A percentile compares a stretch with the other conserved stretches of the same genome.
Evolutionary conservation across 1,140 invertebrate species (phyloP).

Genomic region (Eupeodes corollae): DNA sequence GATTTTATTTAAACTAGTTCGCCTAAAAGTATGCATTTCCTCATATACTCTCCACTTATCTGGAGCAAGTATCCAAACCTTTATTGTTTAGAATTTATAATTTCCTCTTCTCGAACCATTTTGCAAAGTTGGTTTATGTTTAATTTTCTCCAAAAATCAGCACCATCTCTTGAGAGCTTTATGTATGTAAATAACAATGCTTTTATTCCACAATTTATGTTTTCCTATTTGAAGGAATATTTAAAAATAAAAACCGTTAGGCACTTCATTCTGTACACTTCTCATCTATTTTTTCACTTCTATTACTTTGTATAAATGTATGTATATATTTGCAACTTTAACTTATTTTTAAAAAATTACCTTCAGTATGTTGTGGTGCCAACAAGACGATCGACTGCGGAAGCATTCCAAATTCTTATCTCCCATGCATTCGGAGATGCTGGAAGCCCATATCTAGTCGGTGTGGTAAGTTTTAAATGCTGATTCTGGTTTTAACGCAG

Average conservation of each 20-base stretch:
- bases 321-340: conserved; percentile 2
- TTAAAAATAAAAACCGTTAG: too few relatives aligned
- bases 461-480: conserved; percentile 55
- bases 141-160: conserved; percentile 44
- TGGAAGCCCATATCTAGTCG: conserved; percentile 84
- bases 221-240: background rate
- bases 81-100: too few relatives aligned
- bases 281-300: background rate
- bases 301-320: background rate
- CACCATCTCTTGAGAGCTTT: conserved; percentile 18
- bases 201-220: background rate
- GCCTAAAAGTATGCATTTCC: too few relatives aligned
- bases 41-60: too few relatives aligned
- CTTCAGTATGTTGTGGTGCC: conserved; percentile 81
- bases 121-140: too few relatives aligned
- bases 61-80: too few relatives aligned
- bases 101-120: too few relatives aligned
- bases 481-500: background rate
- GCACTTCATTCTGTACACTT: background rate
- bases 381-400: conserved; percentile 79
- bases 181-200: background rate
- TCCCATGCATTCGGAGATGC: conserved; percentile 90
- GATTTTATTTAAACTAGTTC: too few relatives aligned
- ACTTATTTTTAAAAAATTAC: conserved; percentile 11
- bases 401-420: conserved; percentile 89